A percentile compares a stretch with the other conserved stretches of the same genome.
These are phyloP conservation scores for Esox masquinongy DNA, from an alignment of 2,797 vertebrate species.

Conservation along the genomic window DNA sequence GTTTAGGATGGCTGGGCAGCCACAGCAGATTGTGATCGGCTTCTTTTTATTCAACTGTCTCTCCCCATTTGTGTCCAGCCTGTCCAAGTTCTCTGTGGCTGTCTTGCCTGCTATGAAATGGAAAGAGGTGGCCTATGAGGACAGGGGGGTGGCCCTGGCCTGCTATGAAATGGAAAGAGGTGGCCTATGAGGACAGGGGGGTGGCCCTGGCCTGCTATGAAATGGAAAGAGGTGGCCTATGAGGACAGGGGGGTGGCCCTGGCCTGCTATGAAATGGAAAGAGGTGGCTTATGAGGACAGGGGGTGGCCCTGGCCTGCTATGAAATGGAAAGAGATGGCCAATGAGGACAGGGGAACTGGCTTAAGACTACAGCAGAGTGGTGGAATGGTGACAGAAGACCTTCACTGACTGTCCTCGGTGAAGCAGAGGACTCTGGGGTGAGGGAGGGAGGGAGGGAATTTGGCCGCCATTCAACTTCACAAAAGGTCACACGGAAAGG, in stretches of 20 bases:
- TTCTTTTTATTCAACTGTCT: conserved; percentile 21
- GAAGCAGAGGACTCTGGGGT: background rate
- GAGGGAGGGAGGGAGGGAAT: background rate
- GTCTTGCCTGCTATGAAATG: background rate
- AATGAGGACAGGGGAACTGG: background rate
- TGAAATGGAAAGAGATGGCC: background rate
- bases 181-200: too few species aligned
- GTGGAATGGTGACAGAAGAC: background rate
- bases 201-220: background rate
- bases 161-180: background rate
- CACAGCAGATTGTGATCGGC: conserved; percentile 15
- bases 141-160: background rate
- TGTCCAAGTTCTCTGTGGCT: background rate
- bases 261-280: background rate
- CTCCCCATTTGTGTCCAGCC: conserved; percentile 4
- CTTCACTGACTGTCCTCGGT: background rate
- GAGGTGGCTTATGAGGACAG: background rate
- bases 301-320: background rate
- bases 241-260: background rate
- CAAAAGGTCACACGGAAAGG: background rate
- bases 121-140: too few species aligned
- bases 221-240: background rate
- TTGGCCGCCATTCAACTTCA: conserved; percentile 3
- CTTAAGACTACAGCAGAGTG: background rate
- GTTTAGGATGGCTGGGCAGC: conserved; percentile 1